Evolutionary conservation across 2,888 invertebrate genomes (phyloP).

Genomic region (Noctuana brunneofusca): DNA sequence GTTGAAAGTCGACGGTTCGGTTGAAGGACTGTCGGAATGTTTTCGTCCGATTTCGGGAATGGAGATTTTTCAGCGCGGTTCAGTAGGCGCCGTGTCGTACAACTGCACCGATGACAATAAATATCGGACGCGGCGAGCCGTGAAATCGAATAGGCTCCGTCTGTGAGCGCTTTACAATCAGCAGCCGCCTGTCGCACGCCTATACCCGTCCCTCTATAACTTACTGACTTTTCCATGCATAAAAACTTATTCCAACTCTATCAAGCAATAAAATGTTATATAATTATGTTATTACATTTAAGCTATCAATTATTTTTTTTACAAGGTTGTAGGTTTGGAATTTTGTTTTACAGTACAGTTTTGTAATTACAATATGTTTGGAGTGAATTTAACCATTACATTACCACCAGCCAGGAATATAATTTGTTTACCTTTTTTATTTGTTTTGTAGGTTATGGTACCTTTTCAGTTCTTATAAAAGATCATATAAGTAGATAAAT

Average conservation of each 20-base stretch:
- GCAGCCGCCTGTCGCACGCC: conserved; percentile 75
- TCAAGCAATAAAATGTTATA: conserved; percentile 34
- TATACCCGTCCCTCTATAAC: conserved; percentile 63
- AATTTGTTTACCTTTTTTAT: no score
- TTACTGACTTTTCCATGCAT: conserved; percentile 70
- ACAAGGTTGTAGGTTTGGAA: no score
- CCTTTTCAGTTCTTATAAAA: no score
- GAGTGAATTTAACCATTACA: no score
- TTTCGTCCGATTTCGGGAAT: conserved; percentile 74
- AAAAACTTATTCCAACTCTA: conserved; percentile 60
- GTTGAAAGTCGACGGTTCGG: conserved; percentile 56
- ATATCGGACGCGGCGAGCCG: conserved; percentile 81
- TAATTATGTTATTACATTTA: not conserved
- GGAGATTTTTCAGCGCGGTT: conserved; percentile 80
- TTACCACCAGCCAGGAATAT: no score
- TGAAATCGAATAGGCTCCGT: conserved; percentile 83
- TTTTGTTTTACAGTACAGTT: no score
- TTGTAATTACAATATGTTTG: no score
- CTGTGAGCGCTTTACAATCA: conserved; percentile 82
- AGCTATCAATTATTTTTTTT: not conserved
- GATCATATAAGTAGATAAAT: no score
- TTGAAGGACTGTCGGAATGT: conserved; percentile 64
- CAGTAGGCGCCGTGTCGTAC: conserved; percentile 80
- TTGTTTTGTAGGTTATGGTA: no score
- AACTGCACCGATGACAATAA: conserved; percentile 83